Evolutionary conservation across 2,888 invertebrate species (phyloP), one percentile per base, ranked within the genome.

Genomic region (Drosophila niveifrons): DNA sequence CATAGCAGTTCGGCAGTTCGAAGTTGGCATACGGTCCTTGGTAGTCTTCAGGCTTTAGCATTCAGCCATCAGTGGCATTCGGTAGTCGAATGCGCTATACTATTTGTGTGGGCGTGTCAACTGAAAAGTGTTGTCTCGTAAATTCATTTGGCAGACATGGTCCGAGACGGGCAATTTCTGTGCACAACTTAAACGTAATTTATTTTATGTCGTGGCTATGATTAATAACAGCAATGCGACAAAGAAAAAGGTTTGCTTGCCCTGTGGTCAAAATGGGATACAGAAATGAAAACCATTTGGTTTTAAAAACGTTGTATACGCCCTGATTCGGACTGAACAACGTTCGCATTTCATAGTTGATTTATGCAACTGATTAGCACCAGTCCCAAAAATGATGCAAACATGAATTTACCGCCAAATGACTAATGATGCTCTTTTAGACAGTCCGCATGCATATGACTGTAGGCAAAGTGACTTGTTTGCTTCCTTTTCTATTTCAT

Each of bases 321-420:
- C 58, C 48, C 50, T 34, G 46, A 7, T 8, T 11, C 11, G 29
- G 34, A 41, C 8, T 41, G 23, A 44, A 46, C 15, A 39, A n/a
- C 18, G 44, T 36, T 55, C 28, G 36, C 64, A 79, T 71, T 86
- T 73, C 78, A 53, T 72, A 81, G 58, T 69, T 85, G 85, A 86
- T 86, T 86, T 86, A 86, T 86, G 80, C 88, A 86, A 80, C 83
- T 88, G 88, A 86, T 86, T 86, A 88, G 86, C 88, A 69, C 55
- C 66, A 63, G 53, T 66, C 66, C 71, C 66, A 62, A 70, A 78
- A 78, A 70, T 76, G 85, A 82, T 84, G 88, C 85, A 73, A 65
- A 77, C 74, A 79, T 73, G 72, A 78, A 80, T 75, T 72, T 73
- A 82, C 80, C 75, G 53, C 66, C 69, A 72, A 84, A 86, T 86